Base-by-base conservation (phyloP, 2,888 invertebrate genomes). In the Drosophila koepferae region DNA sequence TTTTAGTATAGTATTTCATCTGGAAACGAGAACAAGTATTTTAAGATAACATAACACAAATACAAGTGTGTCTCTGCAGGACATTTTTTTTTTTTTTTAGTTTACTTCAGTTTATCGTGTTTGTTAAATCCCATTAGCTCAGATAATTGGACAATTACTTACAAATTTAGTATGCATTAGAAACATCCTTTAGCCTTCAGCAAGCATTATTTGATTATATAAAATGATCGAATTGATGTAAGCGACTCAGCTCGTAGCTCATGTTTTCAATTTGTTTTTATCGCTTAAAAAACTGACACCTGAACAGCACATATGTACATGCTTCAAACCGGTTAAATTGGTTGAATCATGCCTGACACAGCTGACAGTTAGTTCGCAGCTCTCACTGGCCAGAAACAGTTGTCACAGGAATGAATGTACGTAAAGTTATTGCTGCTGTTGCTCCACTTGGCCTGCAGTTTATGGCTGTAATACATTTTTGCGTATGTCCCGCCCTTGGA, bases 381-480 rank as follows among this genome's bases (percentile, higher is more conserved):
- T 53, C 54, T 40, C 14, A 38, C 44, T 46, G 46, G 7, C 3
- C 7, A 20, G 23, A 14, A 68, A 64, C 66, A 66, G 54, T 55
- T 72, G 67, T 46, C 61, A 55, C 23, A 40, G 48, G 20, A 34
- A 36, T 53, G 36, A 18, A 41, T 56, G 10, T 18, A 18, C 18
- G 43, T 43, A 18, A 43, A 20, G 63, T 23, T 64, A 49, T 46
- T 41, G 49, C 8, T 46, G 31, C 18, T 41, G n/a, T n/a, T n/a
- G 36, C 2, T 14, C 51, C 68, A 68, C 68, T 68, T 58, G 56
- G 40, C 18, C 28, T 31, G 86, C 81, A 85, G 74, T 88, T 85
- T 86, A 85, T 85, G 88, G 61, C 71, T 49, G 67, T 80, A 74
- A 88, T 85, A 88, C 72, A 73, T 87, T 82, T 74, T 59, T 71